Evolutionary conservation across 1,140 invertebrate species (phyloP).

Genomic region (Nylanderia fulva): DNA sequence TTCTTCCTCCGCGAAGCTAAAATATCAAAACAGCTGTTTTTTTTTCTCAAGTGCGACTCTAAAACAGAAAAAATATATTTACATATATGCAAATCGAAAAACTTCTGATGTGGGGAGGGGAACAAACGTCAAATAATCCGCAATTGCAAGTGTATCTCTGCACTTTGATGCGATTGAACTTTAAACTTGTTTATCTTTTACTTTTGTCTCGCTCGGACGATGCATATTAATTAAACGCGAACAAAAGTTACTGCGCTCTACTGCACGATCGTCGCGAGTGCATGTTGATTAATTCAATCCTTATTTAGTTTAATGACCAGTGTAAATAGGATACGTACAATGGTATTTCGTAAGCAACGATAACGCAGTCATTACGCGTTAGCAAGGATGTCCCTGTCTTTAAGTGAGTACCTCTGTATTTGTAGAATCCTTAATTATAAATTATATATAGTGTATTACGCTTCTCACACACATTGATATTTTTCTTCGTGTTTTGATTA

Average conservation of each 20-base stretch:
- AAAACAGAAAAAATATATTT: too few species aligned
- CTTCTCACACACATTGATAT: background rate
- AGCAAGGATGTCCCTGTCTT: background rate
- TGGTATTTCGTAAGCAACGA: background rate
- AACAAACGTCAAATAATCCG: too few species aligned
- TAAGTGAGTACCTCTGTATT: background rate
- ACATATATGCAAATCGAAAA: too few species aligned
- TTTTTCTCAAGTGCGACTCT: too few species aligned
- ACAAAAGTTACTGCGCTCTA: background rate
- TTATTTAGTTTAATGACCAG: background rate
- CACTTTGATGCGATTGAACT: slow-evolving; percentile 24
- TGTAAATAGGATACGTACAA: too few species aligned
- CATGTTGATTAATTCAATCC: background rate
- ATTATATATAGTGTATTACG: too few species aligned
- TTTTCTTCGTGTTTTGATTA: background rate
- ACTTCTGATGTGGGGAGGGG: too few species aligned
- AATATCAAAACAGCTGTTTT: too few species aligned
- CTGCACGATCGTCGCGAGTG: too few species aligned
- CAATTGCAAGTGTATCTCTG: background rate
- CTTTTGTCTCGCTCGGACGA: background rate
- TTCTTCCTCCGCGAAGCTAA: too few species aligned
- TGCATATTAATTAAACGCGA: background rate
- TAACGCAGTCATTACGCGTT: background rate
- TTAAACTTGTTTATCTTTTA: slow-evolving; percentile 48
- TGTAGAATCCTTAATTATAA: too few species aligned